Base-by-base conservation (phyloP, 1,140 invertebrate species). In the Hylyphantes graminicola region DNA sequence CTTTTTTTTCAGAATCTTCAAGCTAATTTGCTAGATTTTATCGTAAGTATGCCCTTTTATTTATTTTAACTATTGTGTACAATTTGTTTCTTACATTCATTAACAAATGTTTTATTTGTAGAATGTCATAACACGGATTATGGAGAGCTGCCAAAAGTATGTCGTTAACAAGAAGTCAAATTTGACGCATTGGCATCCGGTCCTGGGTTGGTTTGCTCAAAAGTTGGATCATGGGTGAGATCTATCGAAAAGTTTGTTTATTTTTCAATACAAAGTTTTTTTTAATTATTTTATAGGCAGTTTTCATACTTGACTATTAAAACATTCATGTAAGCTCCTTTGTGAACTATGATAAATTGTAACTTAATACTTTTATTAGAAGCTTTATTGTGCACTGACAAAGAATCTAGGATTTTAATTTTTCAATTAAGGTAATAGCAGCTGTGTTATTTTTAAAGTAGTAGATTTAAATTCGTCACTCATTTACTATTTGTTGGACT, bases 171-270 rank as follows among this genome's bases (percentile, higher is more conserved):
- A 97, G 89, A 94, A 95, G 88, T 95, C 95, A 19, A 96, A 95
- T 88, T 92, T 97, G 53, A 97, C 96, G 59, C 96, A 98, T 89
- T 99, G 97, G 97, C 97, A 99, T 91, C 97, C 97, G 17, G 93
- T 99, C 51, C 91, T 99, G 9, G 97, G 97, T n/a, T 99, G 97
- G 96, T 97, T 97, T 90, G 94, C 95, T 11, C 96, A 97, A 87
- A 92, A 93, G 11, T 93, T 95, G 65, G 96, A 98, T 89, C 89
- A 89, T 76, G 90, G 90, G 90, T 87, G 76, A 73, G 68, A 74
- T 19, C 12, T 53, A 73, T n/a, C 54, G 1, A 35, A 35, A 35
- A 35, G 35, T 35, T 35, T 35, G 35, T 35, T 35, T 5, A 35
- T 35, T 35, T 35, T 35, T 35, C 5, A 35, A 35, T 35, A 35